A percentile compares a stretch with the other conserved stretches of the same genome.
phyloP scores from a whole-genome alignment of 2,113 vertebrate genomes.

The Hemiscyllium ocellatum region DNA sequence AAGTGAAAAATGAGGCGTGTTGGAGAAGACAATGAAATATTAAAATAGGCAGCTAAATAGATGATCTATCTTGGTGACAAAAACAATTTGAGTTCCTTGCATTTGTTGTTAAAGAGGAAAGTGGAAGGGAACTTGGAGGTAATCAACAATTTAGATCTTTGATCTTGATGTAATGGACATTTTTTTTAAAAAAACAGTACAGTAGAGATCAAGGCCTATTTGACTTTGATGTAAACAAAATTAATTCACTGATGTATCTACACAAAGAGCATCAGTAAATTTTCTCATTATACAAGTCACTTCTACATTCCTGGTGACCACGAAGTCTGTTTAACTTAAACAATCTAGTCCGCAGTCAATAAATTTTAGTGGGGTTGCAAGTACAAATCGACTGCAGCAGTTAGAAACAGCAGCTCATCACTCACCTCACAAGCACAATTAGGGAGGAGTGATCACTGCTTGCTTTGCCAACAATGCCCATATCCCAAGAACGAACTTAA shows the following conservation, averaged over 20 bases:
- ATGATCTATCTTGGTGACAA: neutral
- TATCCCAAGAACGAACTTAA: neutral
- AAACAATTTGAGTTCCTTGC: neutral
- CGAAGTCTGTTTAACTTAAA: neutral
- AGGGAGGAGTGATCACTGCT: too few species aligned
- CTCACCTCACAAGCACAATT: too few species aligned
- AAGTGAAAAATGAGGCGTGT: neutral
- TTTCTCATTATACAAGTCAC: neutral
- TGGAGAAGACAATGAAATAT: neutral
- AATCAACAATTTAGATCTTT: neutral
- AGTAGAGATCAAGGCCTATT: neutral
- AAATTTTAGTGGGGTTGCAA: neutral
- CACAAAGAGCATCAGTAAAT: neutral
- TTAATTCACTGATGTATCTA: neutral
- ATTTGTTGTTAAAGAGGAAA: neutral
- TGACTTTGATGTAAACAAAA: neutral
- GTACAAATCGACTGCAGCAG: neutral
- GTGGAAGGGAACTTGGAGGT: neutral
- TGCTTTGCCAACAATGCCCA: too few species aligned
- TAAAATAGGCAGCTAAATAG: neutral
- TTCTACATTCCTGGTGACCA: neutral
- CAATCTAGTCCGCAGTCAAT: neutral
- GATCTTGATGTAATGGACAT: neutral
- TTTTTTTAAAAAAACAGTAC: neutral
- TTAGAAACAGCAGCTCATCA: neutral